phyloP scores from a whole-genome alignment of 2,888 invertebrate genomes.

The Xestia rhomboidea region DNA sequence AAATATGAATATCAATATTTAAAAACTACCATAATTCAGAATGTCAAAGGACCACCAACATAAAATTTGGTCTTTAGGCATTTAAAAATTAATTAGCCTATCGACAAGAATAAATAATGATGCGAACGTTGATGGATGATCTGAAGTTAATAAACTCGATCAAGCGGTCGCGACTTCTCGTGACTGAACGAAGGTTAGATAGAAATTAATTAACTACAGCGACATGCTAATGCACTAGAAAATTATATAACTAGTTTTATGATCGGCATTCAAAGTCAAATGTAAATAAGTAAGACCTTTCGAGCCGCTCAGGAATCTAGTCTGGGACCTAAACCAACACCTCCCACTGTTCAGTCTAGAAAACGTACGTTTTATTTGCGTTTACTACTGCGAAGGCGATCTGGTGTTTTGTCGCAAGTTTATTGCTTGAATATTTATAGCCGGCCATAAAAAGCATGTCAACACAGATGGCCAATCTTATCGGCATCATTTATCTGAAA shows the following conservation, averaged over 20 bases:
- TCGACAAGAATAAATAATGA: conserved; percentile 21
- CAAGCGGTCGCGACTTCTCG: conserved; percentile 71
- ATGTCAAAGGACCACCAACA: conserved; percentile 31
- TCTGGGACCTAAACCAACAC: conserved; percentile 65
- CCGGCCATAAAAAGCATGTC: conserved; percentile 29
- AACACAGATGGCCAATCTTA: conserved; percentile 30
- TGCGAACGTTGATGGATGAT: conserved; percentile 37
- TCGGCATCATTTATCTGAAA: conserved; percentile 17
- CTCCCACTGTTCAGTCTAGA: conserved; percentile 51
- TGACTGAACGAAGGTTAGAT: conserved; percentile 78
- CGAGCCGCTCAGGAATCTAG: conserved; percentile 70
- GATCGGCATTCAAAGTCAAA: conserved; percentile 77
- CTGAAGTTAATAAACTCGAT: conserved; percentile 47
- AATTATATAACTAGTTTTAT: conserved; percentile 67
- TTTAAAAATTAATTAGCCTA: conserved; percentile 24
- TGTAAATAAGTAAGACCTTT: conserved; percentile 75
- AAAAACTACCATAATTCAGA: conserved; percentile 4
- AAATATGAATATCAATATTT: conserved; percentile 34
- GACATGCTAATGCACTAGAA: conserved; percentile 73
- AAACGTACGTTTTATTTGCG: conserved; percentile 53
- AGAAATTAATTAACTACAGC: conserved; percentile 76
- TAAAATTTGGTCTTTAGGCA: conserved; percentile 14
- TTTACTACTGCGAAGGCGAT: conserved; percentile 38
- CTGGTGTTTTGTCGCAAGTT: conserved; percentile 38
- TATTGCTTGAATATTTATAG: conserved; percentile 39